Percentiles rank a stretch among this genome's conserved stretches.
These are phyloP conservation scores for Fissipunctia ypsillon DNA, from an alignment of 2,888 invertebrate genomes.

Conservation along the genomic window DNA sequence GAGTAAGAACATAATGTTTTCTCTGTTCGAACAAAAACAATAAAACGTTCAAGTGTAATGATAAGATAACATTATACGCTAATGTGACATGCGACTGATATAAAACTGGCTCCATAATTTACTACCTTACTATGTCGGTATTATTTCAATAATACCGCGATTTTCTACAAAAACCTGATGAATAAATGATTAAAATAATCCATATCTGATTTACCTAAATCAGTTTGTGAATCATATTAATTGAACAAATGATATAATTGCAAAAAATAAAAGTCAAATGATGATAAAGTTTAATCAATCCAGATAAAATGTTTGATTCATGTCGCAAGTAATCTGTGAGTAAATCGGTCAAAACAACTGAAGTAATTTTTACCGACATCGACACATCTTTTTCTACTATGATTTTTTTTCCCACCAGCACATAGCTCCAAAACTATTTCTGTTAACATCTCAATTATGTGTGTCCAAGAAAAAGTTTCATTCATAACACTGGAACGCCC, in stretches of 20 bases:
- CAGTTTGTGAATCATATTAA: conserved; percentile 34
- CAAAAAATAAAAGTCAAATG: conserved; percentile 17
- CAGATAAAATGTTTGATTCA: conserved; percentile 8
- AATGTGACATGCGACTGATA: conserved; percentile 37
- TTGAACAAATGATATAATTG: conserved; percentile 33
- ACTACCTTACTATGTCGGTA: neutral
- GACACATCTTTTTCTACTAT: neutral
- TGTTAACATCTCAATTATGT: conserved; percentile 56
- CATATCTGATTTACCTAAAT: conserved; percentile 8
- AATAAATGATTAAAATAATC: conserved; percentile 35
- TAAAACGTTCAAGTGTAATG: conserved; percentile 56
- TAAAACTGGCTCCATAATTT: conserved; percentile 14
- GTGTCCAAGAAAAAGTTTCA: conserved; percentile 49
- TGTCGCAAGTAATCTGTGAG: neutral
- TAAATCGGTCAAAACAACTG: conserved; percentile 30
- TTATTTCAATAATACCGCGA: conserved; percentile 21
- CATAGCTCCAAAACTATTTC: conserved; percentile 44
- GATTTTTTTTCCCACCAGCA: neutral
- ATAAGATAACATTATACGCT: conserved; percentile 61
- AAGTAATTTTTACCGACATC: neutral
- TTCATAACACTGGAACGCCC: conserved; percentile 48
- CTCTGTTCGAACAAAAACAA: conserved; percentile 56
- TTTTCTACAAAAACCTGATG: neutral
- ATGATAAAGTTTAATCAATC: conserved; percentile 12
- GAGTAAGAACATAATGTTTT: conserved; percentile 40